Evolutionary conservation across 2,797 vertebrate species (phyloP).

Genomic region (Falco cherrug): DNA sequence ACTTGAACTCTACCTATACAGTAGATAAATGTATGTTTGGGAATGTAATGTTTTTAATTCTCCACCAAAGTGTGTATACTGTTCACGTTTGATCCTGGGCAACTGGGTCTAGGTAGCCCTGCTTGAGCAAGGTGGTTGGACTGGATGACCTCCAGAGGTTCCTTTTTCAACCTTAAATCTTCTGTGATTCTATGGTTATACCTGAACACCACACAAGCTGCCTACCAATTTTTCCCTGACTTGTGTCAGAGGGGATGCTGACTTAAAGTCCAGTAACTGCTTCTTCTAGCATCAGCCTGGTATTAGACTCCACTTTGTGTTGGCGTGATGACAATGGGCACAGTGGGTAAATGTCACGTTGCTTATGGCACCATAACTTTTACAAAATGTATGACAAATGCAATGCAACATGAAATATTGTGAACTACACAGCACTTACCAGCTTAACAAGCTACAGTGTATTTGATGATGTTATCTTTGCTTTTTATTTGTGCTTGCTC

Average conservation of each 20-base stretch:
- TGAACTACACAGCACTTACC: neutral
- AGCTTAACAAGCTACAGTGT: conserved; percentile 3
- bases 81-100: neutral
- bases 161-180: neutral
- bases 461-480: neutral
- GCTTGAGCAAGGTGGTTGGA: neutral
- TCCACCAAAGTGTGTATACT: neutral
- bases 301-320: neutral
- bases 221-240: neutral
- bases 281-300: neutral
- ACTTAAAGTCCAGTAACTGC: neutral
- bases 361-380: neutral
- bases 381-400: neutral
- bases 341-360: neutral
- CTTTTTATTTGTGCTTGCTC: conserved; percentile 33
- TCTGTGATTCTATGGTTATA: neutral
- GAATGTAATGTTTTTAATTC: neutral
- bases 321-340: neutral
- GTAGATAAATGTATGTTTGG: neutral
- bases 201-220: neutral
- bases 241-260: neutral
- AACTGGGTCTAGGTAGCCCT: neutral
- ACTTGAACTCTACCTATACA: neutral
- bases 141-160: neutral
- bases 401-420: neutral